phyloP scores from a whole-genome alignment of 2,797 vertebrate species.

The Thunnus albacares region DNA sequence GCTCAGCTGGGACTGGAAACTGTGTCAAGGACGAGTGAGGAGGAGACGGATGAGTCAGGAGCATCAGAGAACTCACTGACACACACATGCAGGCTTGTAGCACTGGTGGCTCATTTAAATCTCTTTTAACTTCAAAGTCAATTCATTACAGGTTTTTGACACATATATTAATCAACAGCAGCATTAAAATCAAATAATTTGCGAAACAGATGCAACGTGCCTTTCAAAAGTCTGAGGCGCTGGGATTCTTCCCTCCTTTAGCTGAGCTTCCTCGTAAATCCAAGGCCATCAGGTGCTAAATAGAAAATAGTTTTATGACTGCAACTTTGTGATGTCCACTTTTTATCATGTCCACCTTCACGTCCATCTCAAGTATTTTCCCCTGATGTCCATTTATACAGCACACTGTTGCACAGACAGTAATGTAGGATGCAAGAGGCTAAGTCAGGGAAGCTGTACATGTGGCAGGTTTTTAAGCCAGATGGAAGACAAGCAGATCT shows the following conservation, averaged over 20 bases:
- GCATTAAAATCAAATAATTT: neutral
- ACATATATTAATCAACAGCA: constrained; percentile 1
- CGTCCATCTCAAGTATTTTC: too few species aligned
- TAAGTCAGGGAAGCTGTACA: too few species aligned
- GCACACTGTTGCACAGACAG: too few species aligned
- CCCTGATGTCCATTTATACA: too few species aligned
- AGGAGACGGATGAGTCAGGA: constrained; percentile 61
- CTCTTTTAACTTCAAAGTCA: neutral
- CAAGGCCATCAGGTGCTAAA: neutral
- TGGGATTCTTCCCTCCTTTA: neutral
- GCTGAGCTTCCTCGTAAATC: neutral
- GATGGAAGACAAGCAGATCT: too few species aligned
- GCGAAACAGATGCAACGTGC: neutral
- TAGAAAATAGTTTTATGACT: neutral
- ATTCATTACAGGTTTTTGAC: neutral
- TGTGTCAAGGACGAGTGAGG: constrained; percentile 74
- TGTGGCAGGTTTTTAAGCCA: too few species aligned
- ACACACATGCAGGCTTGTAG: neutral
- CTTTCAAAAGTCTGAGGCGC: neutral
- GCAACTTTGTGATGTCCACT: too few species aligned
- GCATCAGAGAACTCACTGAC: constrained; percentile 19
- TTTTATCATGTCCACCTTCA: neutral
- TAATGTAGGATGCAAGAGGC: too few species aligned
- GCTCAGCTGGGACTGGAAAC: constrained; percentile 59
- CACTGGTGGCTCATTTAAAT: neutral